Conservation (phyloP, 2,113 vertebrate species). For the Chloebia gouldiae region DNA sequence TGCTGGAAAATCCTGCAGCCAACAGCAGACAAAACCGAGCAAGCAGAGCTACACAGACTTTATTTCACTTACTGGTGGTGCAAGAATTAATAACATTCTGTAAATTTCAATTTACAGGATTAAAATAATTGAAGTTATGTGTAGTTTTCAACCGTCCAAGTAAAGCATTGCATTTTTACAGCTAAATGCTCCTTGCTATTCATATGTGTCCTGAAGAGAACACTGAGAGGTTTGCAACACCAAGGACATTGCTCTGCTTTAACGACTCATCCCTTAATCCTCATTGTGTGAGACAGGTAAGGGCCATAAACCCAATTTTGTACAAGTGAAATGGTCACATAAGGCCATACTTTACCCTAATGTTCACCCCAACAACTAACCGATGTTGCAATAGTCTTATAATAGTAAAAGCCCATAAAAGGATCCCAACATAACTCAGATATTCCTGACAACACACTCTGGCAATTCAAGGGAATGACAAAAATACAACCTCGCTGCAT, state of each 20-base stretch:
- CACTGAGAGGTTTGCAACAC: background rate
- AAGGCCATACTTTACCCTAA: background rate
- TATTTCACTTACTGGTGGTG: background rate
- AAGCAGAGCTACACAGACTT: background rate
- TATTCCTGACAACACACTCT: constrained; percentile 44
- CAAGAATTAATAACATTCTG: background rate
- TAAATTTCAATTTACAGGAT: background rate
- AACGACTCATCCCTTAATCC: background rate
- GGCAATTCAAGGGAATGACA: constrained; percentile 69
- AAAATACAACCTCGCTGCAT: constrained; percentile 38
- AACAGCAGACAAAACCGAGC: background rate
- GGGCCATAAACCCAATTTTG: background rate
- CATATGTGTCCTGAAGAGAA: background rate
- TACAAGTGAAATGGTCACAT: background rate
- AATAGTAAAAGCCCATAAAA: constrained; percentile 61
- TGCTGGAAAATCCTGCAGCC: background rate
- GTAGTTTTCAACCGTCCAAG: background rate
- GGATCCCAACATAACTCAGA: constrained; percentile 11
- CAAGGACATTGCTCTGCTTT: background rate
- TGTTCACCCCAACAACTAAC: background rate
- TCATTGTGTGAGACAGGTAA: background rate
- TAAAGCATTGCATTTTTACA: background rate
- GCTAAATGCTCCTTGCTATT: background rate
- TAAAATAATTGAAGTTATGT: background rate
- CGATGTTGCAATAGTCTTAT: background rate